A percentile compares a stretch with the other conserved stretches of the same genome.
Evolutionary conservation across 2,888 invertebrate genomes (phyloP).

Genomic region (Scaptodrosophila latifasciaeformis): DNA sequence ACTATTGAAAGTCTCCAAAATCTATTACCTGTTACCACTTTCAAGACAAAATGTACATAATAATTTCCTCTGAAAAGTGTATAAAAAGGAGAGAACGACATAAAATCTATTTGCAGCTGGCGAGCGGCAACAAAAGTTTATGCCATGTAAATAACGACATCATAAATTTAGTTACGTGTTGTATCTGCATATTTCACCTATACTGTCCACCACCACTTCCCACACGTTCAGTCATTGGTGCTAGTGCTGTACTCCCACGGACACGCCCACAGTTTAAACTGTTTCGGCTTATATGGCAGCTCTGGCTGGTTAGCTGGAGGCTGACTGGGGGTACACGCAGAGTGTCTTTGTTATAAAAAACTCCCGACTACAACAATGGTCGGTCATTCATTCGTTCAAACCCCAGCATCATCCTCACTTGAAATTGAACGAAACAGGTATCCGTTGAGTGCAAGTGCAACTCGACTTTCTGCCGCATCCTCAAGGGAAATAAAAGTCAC

Average conservation of each 20-base stretch:
- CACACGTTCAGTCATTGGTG: conserved; percentile 20
- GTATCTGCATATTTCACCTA: conserved; percentile 45
- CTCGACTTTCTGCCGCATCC: conserved; percentile 28
- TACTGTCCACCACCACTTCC: background rate
- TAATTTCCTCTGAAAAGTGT: no score
- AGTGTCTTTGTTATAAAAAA: conserved; percentile 47
- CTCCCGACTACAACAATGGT: conserved; percentile 44
- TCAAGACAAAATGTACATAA: no score
- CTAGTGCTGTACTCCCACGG: conserved; percentile 41
- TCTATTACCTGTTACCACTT: no score
- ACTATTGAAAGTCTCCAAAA: conserved; percentile 17
- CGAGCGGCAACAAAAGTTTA: conserved; percentile 54
- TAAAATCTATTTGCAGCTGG: conserved; percentile 59
- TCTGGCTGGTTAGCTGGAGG: conserved; percentile 16
- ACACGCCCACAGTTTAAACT: conserved; percentile 28
- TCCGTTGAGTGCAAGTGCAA: conserved; percentile 5
- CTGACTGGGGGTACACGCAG: background rate
- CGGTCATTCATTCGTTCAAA: no score
- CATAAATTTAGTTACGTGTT: conserved; percentile 60
- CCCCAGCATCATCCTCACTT: no score
- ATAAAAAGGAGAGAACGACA: conserved; percentile 62
- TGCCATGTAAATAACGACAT: conserved; percentile 67
- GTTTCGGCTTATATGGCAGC: conserved; percentile 49
- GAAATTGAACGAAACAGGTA: background rate
- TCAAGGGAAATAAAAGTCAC: conserved; percentile 63